Conservation (phyloP, 2,888 invertebrate species). For the Zaprionus obscuricornis region DNA sequence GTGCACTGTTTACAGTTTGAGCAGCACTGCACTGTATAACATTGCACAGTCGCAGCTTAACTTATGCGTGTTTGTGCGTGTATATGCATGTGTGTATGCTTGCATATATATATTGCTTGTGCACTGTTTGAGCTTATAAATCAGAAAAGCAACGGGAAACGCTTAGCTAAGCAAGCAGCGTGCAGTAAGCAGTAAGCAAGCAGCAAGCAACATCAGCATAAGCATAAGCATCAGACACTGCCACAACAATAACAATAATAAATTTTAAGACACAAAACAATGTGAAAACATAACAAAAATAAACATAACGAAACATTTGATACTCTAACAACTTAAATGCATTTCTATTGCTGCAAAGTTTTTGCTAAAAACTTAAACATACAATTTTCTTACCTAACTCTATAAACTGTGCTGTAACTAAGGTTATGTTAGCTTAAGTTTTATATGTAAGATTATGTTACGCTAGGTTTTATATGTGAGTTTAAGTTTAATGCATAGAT, state of each 20-base stretch:
- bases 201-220: slow-evolving; percentile 10
- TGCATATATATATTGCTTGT: slow-evolving; percentile 8
- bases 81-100: slow-evolving; percentile 2
- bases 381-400: no score
- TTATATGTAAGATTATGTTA: no score
- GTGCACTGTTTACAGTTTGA: slow-evolving; percentile 62
- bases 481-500: no score
- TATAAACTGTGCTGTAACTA: no score
- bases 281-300: neutral
- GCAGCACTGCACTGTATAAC: slow-evolving; percentile 41
- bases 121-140: slow-evolving; percentile 52
- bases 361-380: no score
- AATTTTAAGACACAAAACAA: slow-evolving; percentile 23
- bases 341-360: neutral
- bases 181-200: slow-evolving; percentile 40
- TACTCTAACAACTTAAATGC: slow-evolving; percentile 19
- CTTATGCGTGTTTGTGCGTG: slow-evolving; percentile 6
- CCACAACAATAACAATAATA: slow-evolving; percentile 43
- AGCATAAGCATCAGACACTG: slow-evolving; percentile 20
- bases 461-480: no score
- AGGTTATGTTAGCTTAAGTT: no score
- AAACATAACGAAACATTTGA: slow-evolving; percentile 15
- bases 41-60: neutral
- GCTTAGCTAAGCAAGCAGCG: slow-evolving; percentile 69
- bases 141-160: slow-evolving; percentile 66